Conservation (phyloP, 2,888 invertebrate species). For the Parochlus steinenii region DNA sequence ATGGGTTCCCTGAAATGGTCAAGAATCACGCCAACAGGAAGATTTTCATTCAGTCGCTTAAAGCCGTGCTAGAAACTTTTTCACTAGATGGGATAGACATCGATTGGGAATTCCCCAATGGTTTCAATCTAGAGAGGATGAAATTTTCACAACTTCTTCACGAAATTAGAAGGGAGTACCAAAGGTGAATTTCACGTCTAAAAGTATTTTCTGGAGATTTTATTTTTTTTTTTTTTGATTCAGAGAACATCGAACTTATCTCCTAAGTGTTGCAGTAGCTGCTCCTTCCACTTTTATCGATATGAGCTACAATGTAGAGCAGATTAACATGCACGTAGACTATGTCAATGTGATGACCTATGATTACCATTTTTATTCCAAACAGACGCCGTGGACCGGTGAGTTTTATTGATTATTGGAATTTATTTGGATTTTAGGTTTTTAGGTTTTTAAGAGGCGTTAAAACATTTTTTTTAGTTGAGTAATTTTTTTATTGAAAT, state of each 20-base stretch:
- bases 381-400: conserved; percentile 10
- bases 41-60: conserved; percentile 38
- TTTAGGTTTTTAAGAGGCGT: no score
- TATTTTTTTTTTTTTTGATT: no score
- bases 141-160: conserved; percentile 58
- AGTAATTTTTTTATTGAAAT: no score
- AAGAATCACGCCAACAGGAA: conserved; percentile 51
- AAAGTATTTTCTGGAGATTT: no score
- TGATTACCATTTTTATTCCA: conserved; percentile 66
- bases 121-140: conserved; percentile 42
- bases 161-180: conserved; percentile 52
- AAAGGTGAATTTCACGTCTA: no score
- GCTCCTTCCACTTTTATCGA: conserved; percentile 60
- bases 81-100: conserved; percentile 34
- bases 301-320: conserved; percentile 58
- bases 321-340: conserved; percentile 66
- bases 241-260: conserved; percentile 37
- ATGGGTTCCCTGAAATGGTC: conserved; percentile 57
- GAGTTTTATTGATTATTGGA: not conserved
- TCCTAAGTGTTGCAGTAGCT: conserved; percentile 63
- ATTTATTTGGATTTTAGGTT: no score
- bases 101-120: conserved; percentile 78
- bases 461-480: no score
- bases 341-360: conserved; percentile 85
- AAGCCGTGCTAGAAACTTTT: conserved; percentile 24